These are phyloP conservation scores for Drosophila sturtevanti DNA, from an alignment of 1,140 invertebrate genomes.

Conservation along the genomic window DNA sequence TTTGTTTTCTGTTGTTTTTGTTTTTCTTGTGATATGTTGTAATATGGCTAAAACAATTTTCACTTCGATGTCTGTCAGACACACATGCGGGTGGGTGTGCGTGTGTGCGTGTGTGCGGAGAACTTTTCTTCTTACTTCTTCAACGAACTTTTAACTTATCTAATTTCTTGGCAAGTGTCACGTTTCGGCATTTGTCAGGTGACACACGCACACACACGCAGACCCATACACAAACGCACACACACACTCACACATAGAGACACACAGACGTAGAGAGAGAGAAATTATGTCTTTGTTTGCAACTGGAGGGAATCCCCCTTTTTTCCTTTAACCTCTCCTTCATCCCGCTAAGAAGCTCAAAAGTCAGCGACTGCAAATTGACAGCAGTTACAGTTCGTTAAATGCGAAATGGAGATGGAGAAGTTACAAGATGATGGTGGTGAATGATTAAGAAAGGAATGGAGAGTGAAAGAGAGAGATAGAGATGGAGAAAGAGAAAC, in stretches of 20 bases:
- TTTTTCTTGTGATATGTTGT: background rate
- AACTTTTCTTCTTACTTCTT: conserved; percentile 21
- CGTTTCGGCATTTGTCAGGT: conserved; percentile 79
- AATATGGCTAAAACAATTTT: conserved; percentile 15
- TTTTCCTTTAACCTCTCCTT: background rate
- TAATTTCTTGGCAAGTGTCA: conserved; percentile 81
- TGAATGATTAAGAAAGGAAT: conserved; percentile 11
- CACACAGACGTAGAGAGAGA: conserved; percentile 9
- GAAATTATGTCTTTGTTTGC: conserved; percentile 67
- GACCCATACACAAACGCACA: conserved; percentile 4
- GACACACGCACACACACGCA: conserved; percentile 40
- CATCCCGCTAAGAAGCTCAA: conserved; percentile 50
- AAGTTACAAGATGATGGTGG: background rate
- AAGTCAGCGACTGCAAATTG: conserved; percentile 80
- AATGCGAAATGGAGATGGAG: conserved; percentile 57
- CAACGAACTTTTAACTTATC: conserved; percentile 75
- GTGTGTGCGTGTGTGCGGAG: background rate
- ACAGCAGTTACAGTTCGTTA: conserved; percentile 81
- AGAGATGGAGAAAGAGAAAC: background rate
- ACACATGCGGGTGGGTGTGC: background rate
- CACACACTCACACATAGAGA: conserved; percentile 10
- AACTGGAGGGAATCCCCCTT: conserved; percentile 1
- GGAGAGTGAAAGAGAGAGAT: conserved; percentile 5
- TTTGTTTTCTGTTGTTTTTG: background rate
- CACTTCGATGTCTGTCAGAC: conserved; percentile 11